Percentiles rank a stretch among this genome's conserved stretches.
phyloP scores from a whole-genome alignment of 2,797 vertebrate genomes.

The Nannoperca obscura region DNA sequence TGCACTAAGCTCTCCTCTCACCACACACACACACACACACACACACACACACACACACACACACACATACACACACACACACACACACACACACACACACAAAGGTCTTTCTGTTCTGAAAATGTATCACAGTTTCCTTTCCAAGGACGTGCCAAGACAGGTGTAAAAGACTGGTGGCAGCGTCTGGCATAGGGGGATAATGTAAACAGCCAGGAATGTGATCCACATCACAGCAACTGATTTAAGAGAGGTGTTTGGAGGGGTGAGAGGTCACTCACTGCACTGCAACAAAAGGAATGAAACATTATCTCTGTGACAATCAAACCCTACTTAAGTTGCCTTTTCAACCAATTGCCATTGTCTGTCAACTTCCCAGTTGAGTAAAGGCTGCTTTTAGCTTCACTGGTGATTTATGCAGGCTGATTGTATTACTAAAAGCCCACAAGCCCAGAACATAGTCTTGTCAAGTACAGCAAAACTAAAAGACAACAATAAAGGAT shows the following conservation, averaged over 20 bases:
- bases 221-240: constrained; percentile 78
- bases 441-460: constrained; percentile 7
- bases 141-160: constrained; percentile 80
- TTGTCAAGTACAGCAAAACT: not conserved
- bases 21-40: constrained; percentile 28
- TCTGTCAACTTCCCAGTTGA: constrained; percentile 72
- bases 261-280: constrained; percentile 62
- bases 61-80: constrained; percentile 56
- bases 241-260: constrained; percentile 60
- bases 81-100: constrained; percentile 42
- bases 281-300: constrained; percentile 76
- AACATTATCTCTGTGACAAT: constrained; percentile 80
- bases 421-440: constrained; percentile 22
- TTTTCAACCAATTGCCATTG: constrained; percentile 77
- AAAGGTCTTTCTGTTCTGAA: constrained; percentile 77
- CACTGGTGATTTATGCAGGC: constrained; percentile 55
- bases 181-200: constrained; percentile 61
- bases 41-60: constrained; percentile 51
- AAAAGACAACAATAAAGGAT: not conserved
- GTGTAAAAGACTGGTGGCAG: constrained; percentile 78
- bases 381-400: constrained; percentile 65
- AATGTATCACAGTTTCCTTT: constrained; percentile 75
- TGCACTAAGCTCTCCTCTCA: constrained; percentile 43
- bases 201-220: constrained; percentile 82
- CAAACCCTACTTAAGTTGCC: constrained; percentile 57